Percentiles rank a stretch among this genome's conserved stretches.
phyloP scores from a whole-genome alignment of 2,797 vertebrate species.

The Melanotaenia parkinsoni region DNA sequence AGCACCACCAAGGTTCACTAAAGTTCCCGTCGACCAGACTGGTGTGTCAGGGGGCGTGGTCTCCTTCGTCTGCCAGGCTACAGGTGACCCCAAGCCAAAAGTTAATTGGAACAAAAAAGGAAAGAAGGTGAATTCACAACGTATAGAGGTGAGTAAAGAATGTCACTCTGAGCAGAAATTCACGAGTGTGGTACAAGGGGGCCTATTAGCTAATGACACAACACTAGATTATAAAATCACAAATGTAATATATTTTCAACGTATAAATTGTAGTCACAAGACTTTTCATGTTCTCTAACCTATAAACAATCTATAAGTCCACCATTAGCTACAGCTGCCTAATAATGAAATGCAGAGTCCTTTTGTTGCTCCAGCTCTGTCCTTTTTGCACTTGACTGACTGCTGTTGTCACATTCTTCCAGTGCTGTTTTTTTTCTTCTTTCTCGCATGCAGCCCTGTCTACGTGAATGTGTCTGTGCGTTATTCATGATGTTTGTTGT shows the following conservation, averaged over 20 bases:
- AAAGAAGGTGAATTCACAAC: conserved; percentile 96
- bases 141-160: conserved; percentile 90
- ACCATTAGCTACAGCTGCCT: conserved; percentile 20
- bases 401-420: conserved; percentile 46
- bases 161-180: conserved; percentile 6
- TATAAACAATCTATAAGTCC: conserved; percentile 21
- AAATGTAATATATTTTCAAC: neutral
- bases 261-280: neutral
- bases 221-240: neutral
- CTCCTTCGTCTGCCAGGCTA: conserved; percentile 96
- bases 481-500: conserved; percentile 81
- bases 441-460: conserved; percentile 29
- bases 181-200: neutral
- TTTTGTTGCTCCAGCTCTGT: conserved; percentile 9
- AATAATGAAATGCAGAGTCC: conserved; percentile 24
- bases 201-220: neutral
- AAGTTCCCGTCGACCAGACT: conserved; percentile 93
- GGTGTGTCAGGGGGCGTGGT: conserved; percentile 96
- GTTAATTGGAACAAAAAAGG: conserved; percentile 99
- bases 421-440: conserved; percentile 10
- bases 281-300: conserved; percentile 28
- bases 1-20: conserved; percentile 87
- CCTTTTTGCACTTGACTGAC: conserved; percentile 57
- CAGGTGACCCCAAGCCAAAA: conserved; percentile 92
- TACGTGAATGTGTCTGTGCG: conserved; percentile 47